These are phyloP conservation scores for Hyphantria cunea DNA, from an alignment of 1,140 invertebrate species.

Conservation along the genomic window DNA sequence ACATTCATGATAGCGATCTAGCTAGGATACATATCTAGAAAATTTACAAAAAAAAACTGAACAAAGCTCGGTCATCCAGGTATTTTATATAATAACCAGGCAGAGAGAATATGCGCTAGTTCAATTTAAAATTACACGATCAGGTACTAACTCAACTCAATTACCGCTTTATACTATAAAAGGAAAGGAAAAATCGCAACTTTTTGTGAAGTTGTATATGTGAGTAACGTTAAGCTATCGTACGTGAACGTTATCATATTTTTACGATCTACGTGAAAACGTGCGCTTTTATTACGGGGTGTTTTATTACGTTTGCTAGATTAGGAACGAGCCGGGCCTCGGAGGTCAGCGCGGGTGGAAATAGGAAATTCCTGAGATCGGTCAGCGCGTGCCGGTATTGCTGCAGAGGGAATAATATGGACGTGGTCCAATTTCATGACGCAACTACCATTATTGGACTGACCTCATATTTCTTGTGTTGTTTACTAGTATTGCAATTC, in stretches of 20 bases:
- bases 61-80: too few relatives aligned
- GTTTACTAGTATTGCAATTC: too few relatives aligned
- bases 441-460: constrained; percentile 3
- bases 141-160: too few relatives aligned
- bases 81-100: too few relatives aligned
- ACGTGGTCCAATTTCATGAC: constrained; percentile 9
- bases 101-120: too few relatives aligned
- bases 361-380: constrained; percentile 37
- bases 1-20: too few relatives aligned
- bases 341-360: constrained; percentile 33
- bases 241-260: constrained; percentile 78
- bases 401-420: constrained; percentile 19
- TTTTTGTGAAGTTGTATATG: constrained; percentile 10
- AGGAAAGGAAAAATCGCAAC: constrained; percentile 16
- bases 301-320: constrained; percentile 77
- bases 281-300: constrained; percentile 69
- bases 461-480: too few relatives aligned
- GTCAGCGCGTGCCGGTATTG: constrained; percentile 10
- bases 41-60: too few relatives aligned
- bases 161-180: too few relatives aligned
- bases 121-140: too few relatives aligned
- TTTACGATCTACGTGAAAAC: constrained; percentile 75
- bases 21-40: too few relatives aligned
- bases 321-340: constrained; percentile 52
- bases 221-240: constrained; percentile 19